phyloP scores from a whole-genome alignment of 1,140 invertebrate species.

The Acromyrmex heyeri region DNA sequence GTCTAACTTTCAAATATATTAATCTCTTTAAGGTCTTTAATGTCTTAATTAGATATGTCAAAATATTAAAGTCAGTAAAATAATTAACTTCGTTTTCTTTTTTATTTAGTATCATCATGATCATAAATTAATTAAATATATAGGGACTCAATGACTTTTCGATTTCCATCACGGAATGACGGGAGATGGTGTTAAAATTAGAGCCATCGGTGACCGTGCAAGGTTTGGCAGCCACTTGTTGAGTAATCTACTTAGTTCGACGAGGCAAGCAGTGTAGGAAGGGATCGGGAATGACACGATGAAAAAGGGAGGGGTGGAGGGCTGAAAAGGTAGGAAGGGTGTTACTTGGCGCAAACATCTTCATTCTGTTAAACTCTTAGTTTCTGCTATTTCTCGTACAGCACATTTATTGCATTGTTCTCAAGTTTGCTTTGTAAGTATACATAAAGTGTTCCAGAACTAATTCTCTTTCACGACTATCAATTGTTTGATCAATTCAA shows the following conservation, averaged over 20 bases:
- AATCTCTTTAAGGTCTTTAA: neutral
- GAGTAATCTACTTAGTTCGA: conserved; percentile 86
- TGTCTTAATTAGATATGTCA: neutral
- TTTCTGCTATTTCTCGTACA: conserved; percentile 28
- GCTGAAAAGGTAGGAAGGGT: neutral
- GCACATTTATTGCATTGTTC: conserved; percentile 33
- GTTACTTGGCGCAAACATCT: conserved; percentile 35
- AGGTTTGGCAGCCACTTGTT: conserved; percentile 86
- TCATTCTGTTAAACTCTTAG: conserved; percentile 55
- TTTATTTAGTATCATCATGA: neutral
- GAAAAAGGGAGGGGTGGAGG: conserved; percentile 43
- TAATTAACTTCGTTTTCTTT: no score
- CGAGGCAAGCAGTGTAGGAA: conserved; percentile 73
- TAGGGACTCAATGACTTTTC: conserved; percentile 2
- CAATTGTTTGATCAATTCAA: conserved; percentile 2
- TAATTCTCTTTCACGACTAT: conserved; percentile 12
- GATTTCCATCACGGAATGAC: conserved; percentile 12
- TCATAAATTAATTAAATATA: conserved; percentile 20
- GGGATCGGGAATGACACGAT: conserved; percentile 64
- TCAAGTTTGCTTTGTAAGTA: neutral
- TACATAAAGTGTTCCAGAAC: neutral
- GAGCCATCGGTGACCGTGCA: conserved; percentile 78
- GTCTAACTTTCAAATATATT: neutral
- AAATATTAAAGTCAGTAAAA: neutral
- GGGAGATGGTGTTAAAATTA: conserved; percentile 76